Evolutionary conservation across 53 echinoderm and acorn worm species (phyloP).

Genomic region (Echinarachnius parma): DNA sequence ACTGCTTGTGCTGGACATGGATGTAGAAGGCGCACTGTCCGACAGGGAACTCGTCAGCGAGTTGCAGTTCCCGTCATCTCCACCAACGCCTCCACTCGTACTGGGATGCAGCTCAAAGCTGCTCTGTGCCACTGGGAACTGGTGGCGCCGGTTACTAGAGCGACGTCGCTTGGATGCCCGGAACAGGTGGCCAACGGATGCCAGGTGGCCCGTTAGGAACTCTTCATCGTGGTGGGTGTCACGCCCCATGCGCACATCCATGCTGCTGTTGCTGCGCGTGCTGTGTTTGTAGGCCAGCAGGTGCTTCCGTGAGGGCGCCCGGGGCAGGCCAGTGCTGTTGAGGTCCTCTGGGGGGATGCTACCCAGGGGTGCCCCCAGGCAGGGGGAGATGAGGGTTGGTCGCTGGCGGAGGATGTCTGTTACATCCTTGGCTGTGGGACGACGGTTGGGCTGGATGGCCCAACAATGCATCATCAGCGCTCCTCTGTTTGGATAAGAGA

Average conservation of each 20-base stretch:
- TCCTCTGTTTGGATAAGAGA: conserved; percentile 60
- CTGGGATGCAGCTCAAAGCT: conserved; percentile 22
- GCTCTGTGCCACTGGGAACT: neutral
- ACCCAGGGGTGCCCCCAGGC: conserved; percentile 63
- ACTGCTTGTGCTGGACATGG: conserved; percentile 21
- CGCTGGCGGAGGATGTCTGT: conserved; percentile 51
- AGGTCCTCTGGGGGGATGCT: conserved; percentile 73
- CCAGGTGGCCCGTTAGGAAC: conserved; percentile 32
- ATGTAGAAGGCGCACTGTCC: conserved; percentile 24
- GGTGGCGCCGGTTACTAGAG: neutral
- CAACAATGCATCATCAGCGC: conserved; percentile 79
- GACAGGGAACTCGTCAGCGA: conserved; percentile 22
- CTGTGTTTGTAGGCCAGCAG: conserved; percentile 30
- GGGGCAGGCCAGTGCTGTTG: conserved; percentile 24
- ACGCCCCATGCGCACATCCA: conserved; percentile 16
- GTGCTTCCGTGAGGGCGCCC: conserved; percentile 35
- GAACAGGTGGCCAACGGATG: conserved; percentile 28
- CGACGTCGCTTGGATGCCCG: conserved; percentile 18
- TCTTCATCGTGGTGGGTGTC: conserved; percentile 16
- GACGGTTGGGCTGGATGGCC: conserved; percentile 68
- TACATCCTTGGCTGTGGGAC: conserved; percentile 73
- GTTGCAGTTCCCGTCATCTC: conserved; percentile 10
- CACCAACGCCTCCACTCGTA: neutral
- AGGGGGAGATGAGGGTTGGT: conserved; percentile 66
- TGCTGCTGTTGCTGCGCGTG: conserved; percentile 30